Conservation (phyloP, 2,797 vertebrate genomes). For the Petrocephalus schoutedeni region DNA sequence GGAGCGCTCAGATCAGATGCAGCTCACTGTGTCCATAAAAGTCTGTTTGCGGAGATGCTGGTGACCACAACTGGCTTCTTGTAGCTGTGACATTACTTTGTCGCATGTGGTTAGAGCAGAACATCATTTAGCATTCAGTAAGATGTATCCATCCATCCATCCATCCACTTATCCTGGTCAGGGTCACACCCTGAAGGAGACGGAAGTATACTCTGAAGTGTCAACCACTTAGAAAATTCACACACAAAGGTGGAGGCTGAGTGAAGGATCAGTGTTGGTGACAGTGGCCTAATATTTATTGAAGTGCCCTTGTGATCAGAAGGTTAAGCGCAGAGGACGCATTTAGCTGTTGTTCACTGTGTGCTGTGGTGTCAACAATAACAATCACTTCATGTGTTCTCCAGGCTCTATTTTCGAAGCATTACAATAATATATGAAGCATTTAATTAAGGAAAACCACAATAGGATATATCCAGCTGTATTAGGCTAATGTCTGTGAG, state of each 20-base stretch:
- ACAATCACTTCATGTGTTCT: background rate
- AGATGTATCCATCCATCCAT: slow-evolving; percentile 13
- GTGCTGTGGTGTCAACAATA: too few relatives aligned
- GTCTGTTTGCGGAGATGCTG: slow-evolving; percentile 37
- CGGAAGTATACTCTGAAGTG: background rate
- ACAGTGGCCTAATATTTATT: too few relatives aligned
- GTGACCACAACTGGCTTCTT: slow-evolving; percentile 51
- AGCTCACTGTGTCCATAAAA: slow-evolving; percentile 54
- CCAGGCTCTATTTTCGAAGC: background rate
- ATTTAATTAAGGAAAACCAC: background rate
- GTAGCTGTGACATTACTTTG: slow-evolving; percentile 54
- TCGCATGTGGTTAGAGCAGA: slow-evolving; percentile 50
- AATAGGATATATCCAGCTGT: background rate
- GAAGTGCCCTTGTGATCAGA: too few relatives aligned
- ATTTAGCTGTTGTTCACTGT: too few relatives aligned
- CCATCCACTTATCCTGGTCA: background rate
- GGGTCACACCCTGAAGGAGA: background rate
- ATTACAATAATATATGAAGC: background rate
- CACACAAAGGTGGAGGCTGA: background rate
- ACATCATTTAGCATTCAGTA: slow-evolving; percentile 47
- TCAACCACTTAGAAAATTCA: background rate
- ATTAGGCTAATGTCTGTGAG: background rate
- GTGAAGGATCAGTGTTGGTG: background rate
- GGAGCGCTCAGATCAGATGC: slow-evolving; percentile 54
- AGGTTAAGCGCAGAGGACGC: too few relatives aligned